A percentile compares a stretch with the other conserved stretches of the same genome.
phyloP scores from a whole-genome alignment of 1,140 invertebrate genomes.

The Eubasilissa regina region DNA sequence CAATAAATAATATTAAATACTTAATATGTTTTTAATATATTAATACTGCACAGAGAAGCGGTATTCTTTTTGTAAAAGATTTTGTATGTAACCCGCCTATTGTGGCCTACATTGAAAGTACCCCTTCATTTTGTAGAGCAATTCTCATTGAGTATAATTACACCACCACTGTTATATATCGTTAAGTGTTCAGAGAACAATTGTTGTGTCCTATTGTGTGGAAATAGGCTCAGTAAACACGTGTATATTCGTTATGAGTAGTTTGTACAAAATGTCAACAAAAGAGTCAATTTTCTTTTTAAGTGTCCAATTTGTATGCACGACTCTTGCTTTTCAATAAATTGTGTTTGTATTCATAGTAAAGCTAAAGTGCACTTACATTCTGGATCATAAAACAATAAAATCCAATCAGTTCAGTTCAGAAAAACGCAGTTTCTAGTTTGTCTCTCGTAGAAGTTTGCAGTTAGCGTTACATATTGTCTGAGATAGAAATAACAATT shows the following conservation, averaged over 20 bases:
- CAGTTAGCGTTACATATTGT: too few species aligned
- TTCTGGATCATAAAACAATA: too few species aligned
- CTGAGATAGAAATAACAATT: too few species aligned
- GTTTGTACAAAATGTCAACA: not conserved
- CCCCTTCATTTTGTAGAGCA: conserved; percentile 3
- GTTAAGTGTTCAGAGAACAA: not conserved
- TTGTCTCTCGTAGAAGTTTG: too few species aligned
- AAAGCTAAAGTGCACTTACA: too few species aligned
- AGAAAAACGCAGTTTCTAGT: too few species aligned
- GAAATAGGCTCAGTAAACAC: not conserved
- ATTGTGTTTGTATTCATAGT: too few species aligned
- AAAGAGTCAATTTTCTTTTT: conserved; percentile 1
- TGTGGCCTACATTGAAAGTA: conserved; percentile 7
- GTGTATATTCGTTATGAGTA: not conserved
- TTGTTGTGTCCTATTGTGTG: conserved; percentile 10
- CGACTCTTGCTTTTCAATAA: not conserved
- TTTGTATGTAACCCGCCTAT: not conserved
- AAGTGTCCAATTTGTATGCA: not conserved
- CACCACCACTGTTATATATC: not conserved
- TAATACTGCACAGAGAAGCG: too few species aligned
- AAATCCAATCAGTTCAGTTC: too few species aligned
- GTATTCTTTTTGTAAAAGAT: not conserved
- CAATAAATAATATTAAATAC: too few species aligned
- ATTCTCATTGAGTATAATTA: conserved; percentile 14
- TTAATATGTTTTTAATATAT: too few species aligned